These are phyloP conservation scores for Orcinus orca DNA, from an alignment of 2,113 vertebrate species.

Conservation along the genomic window DNA sequence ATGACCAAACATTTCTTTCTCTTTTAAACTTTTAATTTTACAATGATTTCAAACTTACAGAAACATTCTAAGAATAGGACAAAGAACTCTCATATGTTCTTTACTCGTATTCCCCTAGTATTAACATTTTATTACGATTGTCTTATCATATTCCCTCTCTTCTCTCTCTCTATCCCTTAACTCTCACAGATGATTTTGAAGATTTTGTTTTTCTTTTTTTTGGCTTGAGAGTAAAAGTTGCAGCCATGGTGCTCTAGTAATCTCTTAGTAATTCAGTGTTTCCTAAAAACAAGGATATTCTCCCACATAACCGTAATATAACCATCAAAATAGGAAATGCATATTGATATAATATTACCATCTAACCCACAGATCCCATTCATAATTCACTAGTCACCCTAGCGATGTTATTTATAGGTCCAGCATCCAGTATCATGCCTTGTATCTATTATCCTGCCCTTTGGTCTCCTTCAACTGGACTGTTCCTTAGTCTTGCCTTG, in stretches of 20 bases:
- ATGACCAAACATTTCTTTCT: background rate
- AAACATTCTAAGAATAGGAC: background rate
- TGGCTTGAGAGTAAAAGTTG: background rate
- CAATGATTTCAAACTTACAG: background rate
- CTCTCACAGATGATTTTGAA: background rate
- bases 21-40: background rate
- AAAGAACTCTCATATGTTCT: background rate
- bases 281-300: background rate
- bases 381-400: background rate
- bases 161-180: background rate
- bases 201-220: background rate
- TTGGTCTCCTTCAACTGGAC: background rate
- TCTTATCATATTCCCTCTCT: background rate
- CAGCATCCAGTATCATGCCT: background rate
- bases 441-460: background rate
- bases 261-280: background rate
- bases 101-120: background rate
- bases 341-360: accelerated
- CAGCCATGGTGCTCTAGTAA: background rate
- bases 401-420: background rate
- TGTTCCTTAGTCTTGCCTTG: background rate
- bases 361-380: background rate
- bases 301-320: background rate
- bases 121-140: background rate
- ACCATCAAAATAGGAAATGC: background rate